These are phyloP conservation scores for Lasioglossum oenotherae DNA, from an alignment of 2,888 invertebrate species.

Conservation along the genomic window DNA sequence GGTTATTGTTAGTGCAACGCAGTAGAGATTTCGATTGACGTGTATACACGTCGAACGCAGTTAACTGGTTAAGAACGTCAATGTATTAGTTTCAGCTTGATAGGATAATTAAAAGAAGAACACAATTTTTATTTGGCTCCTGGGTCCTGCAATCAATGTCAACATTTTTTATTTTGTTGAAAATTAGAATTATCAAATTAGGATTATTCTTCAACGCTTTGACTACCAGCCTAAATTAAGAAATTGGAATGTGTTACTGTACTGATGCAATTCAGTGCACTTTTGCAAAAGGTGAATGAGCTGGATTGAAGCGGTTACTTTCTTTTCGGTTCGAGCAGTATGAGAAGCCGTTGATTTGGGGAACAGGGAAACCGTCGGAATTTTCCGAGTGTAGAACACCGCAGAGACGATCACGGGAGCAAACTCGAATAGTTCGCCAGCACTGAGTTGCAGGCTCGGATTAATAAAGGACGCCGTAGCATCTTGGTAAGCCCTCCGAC, in stretches of 20 bases:
- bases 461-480: conserved; percentile 46
- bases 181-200: not conserved
- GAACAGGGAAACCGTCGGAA: not conserved
- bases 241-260: not conserved
- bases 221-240: not conserved
- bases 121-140: too few species aligned
- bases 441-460: conserved; percentile 26
- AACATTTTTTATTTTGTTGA: too few species aligned
- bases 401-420: conserved; percentile 9
- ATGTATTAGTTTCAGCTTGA: too few species aligned
- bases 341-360: not conserved
- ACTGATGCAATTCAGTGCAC: not conserved
- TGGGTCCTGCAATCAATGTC: too few species aligned
- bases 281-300: not conserved
- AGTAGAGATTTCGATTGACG: too few species aligned
- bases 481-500: conserved; percentile 44
- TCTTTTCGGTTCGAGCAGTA: not conserved
- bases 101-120: too few species aligned
- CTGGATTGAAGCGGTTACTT: not conserved
- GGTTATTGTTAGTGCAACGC: too few species aligned
- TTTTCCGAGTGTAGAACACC: not conserved
- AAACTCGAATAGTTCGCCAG: not conserved
- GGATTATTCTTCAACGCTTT: too few species aligned
- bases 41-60: too few species aligned
- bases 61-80: too few species aligned